Evolutionary conservation across 2,113 vertebrate genomes (phyloP).

Genomic region (Pholis gunnellus): DNA sequence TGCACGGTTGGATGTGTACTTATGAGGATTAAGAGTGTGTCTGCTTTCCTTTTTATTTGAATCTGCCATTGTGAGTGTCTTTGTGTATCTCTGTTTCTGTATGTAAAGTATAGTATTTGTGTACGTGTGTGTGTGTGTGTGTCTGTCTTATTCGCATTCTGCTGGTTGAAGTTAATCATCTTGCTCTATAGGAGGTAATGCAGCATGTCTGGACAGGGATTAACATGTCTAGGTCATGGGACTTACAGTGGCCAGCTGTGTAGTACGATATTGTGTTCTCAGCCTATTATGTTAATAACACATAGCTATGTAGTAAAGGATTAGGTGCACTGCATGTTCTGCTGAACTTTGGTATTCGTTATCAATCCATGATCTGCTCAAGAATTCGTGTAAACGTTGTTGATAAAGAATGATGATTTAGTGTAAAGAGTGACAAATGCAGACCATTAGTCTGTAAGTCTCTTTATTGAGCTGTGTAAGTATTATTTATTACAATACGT

Average conservation of each 20-base stretch:
- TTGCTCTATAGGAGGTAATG: constrained; percentile 62
- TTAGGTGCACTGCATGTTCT: background rate
- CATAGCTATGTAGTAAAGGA: constrained; percentile 29
- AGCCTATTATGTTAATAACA: constrained; percentile 23
- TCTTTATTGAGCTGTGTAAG: constrained; percentile 27
- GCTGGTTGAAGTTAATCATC: constrained; percentile 58
- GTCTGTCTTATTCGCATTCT: background rate
- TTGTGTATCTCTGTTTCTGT: background rate
- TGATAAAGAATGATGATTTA: constrained; percentile 1
- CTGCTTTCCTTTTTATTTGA: background rate
- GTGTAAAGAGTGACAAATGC: constrained; percentile 13
- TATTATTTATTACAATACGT: constrained; percentile 41
- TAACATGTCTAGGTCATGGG: constrained; percentile 81
- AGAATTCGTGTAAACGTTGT: background rate
- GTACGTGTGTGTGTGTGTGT: background rate
- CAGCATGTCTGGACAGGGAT: constrained; percentile 78
- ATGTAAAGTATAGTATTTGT: background rate
- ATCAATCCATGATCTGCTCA: background rate
- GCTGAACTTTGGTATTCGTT: background rate
- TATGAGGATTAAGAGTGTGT: background rate
- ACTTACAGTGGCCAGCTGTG: constrained; percentile 75
- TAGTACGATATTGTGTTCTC: constrained; percentile 23
- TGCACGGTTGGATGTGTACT: background rate
- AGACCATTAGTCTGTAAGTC: constrained; percentile 29
- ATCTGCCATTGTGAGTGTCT: background rate